phyloP scores from a whole-genome alignment of 2,888 invertebrate genomes.

The Biston betularia region DNA sequence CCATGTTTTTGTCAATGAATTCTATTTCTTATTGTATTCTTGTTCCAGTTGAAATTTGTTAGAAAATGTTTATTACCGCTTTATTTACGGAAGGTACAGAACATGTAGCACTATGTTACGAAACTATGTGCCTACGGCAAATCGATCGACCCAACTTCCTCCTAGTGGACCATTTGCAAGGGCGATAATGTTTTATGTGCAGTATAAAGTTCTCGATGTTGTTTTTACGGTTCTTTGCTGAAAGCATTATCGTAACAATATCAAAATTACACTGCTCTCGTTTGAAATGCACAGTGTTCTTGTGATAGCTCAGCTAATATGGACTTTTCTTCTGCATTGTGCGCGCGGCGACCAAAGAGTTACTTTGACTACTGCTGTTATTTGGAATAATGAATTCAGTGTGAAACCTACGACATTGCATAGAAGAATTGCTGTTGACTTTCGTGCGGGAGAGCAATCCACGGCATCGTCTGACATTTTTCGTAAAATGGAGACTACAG shows the following conservation, averaged over 20 bases:
- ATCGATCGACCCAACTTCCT: slow-evolving; percentile 35
- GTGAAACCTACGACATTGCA: slow-evolving; percentile 53
- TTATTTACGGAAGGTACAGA: background rate
- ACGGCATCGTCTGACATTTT: slow-evolving; percentile 49
- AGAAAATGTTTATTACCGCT: background rate
- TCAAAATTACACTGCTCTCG: slow-evolving; percentile 37
- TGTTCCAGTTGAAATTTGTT: slow-evolving; percentile 8
- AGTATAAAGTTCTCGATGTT: slow-evolving; percentile 55
- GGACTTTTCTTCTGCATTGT: slow-evolving; percentile 29
- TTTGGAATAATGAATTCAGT: slow-evolving; percentile 38
- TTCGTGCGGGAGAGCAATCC: slow-evolving; percentile 20
- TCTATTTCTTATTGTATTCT: slow-evolving; percentile 17
- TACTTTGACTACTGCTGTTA: slow-evolving; percentile 53
- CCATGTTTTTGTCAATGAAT: slow-evolving; percentile 22
- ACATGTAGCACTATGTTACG: slow-evolving; percentile 14
- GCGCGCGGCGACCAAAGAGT: slow-evolving; percentile 31
- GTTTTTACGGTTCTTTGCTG: slow-evolving; percentile 43
- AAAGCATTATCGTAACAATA: slow-evolving; percentile 47
- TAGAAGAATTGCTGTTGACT: slow-evolving; percentile 48
- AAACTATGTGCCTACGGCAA: slow-evolving; percentile 31
- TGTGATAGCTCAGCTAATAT: slow-evolving; percentile 25
- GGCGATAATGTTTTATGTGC: slow-evolving; percentile 61
- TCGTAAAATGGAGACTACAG: slow-evolving; percentile 16
- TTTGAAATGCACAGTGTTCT: slow-evolving; percentile 41
- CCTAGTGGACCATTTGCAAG: slow-evolving; percentile 44